Evolutionary conservation across 1,140 invertebrate species (phyloP).

Genomic region (Asbolus verrucosus): DNA sequence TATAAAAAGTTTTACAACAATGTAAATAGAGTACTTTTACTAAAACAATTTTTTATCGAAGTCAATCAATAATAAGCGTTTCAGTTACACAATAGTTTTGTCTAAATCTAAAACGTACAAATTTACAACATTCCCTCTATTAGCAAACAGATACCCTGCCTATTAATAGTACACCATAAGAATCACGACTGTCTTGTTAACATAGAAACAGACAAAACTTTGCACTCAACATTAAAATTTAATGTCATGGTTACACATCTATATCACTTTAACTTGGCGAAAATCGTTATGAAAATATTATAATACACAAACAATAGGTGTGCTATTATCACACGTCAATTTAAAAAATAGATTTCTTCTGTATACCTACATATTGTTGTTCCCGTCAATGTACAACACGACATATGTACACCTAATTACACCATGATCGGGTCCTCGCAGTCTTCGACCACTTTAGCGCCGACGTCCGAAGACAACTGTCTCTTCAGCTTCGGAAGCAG

Average conservation of each 20-base stretch:
- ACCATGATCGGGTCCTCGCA: slow-evolving; percentile 65
- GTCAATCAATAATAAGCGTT: slow-evolving; percentile 42
- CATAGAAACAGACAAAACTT: slow-evolving; percentile 28
- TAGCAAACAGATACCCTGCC: slow-evolving; percentile 46
- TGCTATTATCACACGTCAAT: slow-evolving; percentile 38
- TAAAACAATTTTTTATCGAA: slow-evolving; percentile 26
- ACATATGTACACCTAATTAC: slow-evolving; percentile 54
- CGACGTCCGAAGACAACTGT: slow-evolving; percentile 62
- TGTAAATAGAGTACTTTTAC: slow-evolving; percentile 19
- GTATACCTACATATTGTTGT: slow-evolving; percentile 13
- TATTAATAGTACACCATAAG: slow-evolving; percentile 23
- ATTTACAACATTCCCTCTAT: slow-evolving; percentile 33
- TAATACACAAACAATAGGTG: slow-evolving; percentile 16
- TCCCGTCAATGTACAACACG: slow-evolving; percentile 6
- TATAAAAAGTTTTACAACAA: slow-evolving; percentile 4
- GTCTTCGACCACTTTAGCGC: slow-evolving; percentile 60
- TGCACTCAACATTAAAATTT: slow-evolving; percentile 27
- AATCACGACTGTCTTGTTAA: slow-evolving; percentile 25
- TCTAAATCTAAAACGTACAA: slow-evolving; percentile 21
- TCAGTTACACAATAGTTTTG: slow-evolving; percentile 36
- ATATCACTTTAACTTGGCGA: slow-evolving; percentile 46
- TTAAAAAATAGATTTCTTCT: slow-evolving; percentile 48
- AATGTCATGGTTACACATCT: slow-evolving; percentile 47
- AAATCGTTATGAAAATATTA: slow-evolving; percentile 19
- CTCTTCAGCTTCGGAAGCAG: slow-evolving; percentile 58